Conservation (phyloP, 92 coral and sea anemone species). For the Epizoanthus ramosus region DNA sequence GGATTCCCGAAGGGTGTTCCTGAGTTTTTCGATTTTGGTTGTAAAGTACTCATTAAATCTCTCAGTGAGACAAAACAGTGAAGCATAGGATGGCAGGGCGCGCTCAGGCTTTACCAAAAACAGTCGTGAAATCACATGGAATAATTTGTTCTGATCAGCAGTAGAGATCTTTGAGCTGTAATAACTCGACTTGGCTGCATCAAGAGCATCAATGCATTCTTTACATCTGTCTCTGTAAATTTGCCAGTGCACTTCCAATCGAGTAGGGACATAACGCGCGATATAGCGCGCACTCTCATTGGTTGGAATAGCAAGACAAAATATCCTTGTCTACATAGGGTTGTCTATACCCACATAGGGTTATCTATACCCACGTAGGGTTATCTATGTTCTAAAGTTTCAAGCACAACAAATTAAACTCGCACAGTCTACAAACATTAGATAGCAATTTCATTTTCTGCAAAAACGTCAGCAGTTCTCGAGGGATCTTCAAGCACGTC, state of each 20-base stretch:
- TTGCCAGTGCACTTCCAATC: conserved; percentile 16
- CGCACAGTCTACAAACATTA: no score
- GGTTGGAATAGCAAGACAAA: no score
- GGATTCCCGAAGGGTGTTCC: conserved; percentile 31
- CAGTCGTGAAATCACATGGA: conserved; percentile 40
- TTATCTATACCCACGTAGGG: no score
- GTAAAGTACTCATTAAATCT: conserved; percentile 28
- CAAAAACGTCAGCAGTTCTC: no score
- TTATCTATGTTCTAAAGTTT: no score
- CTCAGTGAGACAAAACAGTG: conserved; percentile 29
- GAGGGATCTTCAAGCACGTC: no score
- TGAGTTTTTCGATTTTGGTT: conserved; percentile 34
- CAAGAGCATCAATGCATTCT: conserved; percentile 4
- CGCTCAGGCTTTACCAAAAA: conserved; percentile 34
- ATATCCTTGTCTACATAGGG: no score
- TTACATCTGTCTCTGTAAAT: conserved; percentile 17
- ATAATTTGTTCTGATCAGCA: conserved; percentile 29
- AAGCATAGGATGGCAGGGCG: conserved; percentile 40
- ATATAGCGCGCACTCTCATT: no score
- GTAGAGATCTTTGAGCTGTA: conserved; percentile 13
- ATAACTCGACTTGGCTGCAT: conserved; percentile 11
- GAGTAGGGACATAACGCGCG: conserved; percentile 1
- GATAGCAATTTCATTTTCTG: no score
- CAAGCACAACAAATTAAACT: no score
- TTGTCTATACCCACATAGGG: no score